Conservation (phyloP, 2,797 vertebrate species). For the Lithobates pipiens region DNA sequence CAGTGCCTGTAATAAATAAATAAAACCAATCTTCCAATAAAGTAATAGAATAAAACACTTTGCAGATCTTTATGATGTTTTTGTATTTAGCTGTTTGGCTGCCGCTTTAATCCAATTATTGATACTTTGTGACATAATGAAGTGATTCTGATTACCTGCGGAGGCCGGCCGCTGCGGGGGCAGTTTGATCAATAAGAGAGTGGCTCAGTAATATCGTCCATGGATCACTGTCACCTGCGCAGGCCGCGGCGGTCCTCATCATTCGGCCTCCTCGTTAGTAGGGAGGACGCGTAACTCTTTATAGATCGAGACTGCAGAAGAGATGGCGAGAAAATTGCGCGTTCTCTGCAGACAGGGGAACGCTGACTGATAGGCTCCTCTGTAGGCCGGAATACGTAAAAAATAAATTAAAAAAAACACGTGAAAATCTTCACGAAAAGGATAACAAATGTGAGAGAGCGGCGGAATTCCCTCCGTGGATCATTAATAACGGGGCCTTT, state of each 20-base stretch:
- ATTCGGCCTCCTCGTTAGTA: conserved; percentile 20
- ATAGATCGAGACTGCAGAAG: conserved; percentile 24
- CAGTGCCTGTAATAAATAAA: too few species aligned
- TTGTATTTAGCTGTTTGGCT: not conserved
- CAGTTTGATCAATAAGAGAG: conserved; percentile 23
- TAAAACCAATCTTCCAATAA: too few species aligned
- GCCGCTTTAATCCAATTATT: not conserved
- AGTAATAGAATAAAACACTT: not conserved
- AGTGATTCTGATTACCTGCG: conserved; percentile 3
- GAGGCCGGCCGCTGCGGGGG: not conserved
- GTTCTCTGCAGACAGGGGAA: not conserved
- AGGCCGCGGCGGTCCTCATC: not conserved
- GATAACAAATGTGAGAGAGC: too few species aligned
- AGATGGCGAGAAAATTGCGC: not conserved
- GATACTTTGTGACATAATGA: conserved; percentile 12
- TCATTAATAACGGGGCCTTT: too few species aligned
- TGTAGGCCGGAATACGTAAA: not conserved
- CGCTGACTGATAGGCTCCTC: not conserved
- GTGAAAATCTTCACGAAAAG: too few species aligned
- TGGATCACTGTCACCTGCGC: conserved; percentile 25
- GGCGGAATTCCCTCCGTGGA: too few species aligned
- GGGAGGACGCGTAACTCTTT: conserved; percentile 19
- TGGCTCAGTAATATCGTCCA: conserved; percentile 5
- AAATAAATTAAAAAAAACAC: not conserved
- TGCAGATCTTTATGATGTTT: not conserved